Percentiles rank a stretch among this genome's conserved stretches.
Evolutionary conservation across 1,140 invertebrate species (phyloP).

Genomic region (Lanistes nyassanus): DNA sequence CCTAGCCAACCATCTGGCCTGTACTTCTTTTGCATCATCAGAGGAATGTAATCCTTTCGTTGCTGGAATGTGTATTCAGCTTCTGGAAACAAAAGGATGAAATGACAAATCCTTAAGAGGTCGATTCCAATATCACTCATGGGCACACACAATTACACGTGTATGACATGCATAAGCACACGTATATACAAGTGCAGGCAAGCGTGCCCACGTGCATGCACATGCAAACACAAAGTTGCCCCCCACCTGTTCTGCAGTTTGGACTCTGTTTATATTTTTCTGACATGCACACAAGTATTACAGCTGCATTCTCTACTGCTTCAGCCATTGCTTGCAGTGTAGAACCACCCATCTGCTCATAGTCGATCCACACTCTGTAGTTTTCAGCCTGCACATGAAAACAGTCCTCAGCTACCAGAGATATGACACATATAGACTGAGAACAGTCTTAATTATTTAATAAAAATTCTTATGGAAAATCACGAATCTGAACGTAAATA

Average conservation of each 20-base stretch:
- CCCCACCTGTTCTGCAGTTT: constrained; percentile 61
- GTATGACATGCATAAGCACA: neutral
- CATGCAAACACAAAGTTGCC: constrained; percentile 3
- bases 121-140: neutral
- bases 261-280: constrained; percentile 64
- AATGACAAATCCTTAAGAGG: too few species aligned
- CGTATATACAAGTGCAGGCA: neutral
- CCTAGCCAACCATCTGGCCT: constrained; percentile 62
- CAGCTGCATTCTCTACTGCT: constrained; percentile 59
- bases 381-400: constrained; percentile 37
- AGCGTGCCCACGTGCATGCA: neutral
- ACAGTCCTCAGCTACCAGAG: neutral
- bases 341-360: constrained; percentile 57
- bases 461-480: too few species aligned
- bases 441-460: too few species aligned
- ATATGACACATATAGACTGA: neutral
- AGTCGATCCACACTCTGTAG: constrained; percentile 54
- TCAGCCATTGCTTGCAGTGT: constrained; percentile 63
- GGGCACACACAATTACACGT: neutral
- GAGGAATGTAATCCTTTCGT: constrained; percentile 59
- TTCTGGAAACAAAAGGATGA: constrained; percentile 40
- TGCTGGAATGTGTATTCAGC: constrained; percentile 61
- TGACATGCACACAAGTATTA: constrained; percentile 62
- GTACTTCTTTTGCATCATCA: constrained; percentile 60
- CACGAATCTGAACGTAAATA: too few species aligned